A percentile compares a stretch with the other conserved stretches of the same genome.
These are phyloP conservation scores for Aleiodes alternator DNA, from an alignment of 2,888 invertebrate genomes.

Conservation along the genomic window DNA sequence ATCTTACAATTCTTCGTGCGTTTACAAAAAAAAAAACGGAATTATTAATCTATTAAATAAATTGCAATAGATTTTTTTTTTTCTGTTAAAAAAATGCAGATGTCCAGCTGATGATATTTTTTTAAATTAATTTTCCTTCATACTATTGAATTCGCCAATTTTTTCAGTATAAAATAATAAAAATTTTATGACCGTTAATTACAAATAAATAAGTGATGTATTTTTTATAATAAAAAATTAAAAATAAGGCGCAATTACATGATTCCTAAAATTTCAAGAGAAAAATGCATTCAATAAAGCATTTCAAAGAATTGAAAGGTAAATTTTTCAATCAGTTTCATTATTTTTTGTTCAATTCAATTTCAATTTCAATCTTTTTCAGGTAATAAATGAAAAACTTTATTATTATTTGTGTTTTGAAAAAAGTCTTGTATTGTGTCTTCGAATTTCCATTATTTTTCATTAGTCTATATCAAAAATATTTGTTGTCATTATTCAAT, in stretches of 20 bases:
- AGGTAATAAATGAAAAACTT: no score
- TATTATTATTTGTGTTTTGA: no score
- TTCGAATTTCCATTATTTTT: conserved; percentile 43
- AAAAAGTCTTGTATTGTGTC: conserved; percentile 58
- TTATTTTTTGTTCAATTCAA: not conserved
- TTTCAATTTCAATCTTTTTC: no score
- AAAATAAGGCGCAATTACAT: conserved; percentile 5
- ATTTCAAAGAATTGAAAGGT: not conserved
- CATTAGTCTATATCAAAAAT: conserved; percentile 67
- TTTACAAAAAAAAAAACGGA: conserved; percentile 4
- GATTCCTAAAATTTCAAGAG: not conserved
- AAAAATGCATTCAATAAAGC: conserved; percentile 12
- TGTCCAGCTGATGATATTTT: no score
- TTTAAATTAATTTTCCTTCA: no score
- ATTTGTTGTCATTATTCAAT: conserved; percentile 52
- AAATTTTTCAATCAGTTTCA: not conserved
- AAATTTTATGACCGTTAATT: conserved; percentile 17
- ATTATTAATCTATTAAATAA: no score
- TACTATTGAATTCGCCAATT: no score
- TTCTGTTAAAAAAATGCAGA: not conserved
- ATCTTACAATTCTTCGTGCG: conserved; percentile 30
- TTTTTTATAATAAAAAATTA: conserved; percentile 10
- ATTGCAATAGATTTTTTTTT: no score
- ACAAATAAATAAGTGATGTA: conserved; percentile 31
- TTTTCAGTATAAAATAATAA: no score